Evolutionary conservation across 1,140 invertebrate genomes (phyloP).

Genomic region (Drosophila bifasciata): DNA sequence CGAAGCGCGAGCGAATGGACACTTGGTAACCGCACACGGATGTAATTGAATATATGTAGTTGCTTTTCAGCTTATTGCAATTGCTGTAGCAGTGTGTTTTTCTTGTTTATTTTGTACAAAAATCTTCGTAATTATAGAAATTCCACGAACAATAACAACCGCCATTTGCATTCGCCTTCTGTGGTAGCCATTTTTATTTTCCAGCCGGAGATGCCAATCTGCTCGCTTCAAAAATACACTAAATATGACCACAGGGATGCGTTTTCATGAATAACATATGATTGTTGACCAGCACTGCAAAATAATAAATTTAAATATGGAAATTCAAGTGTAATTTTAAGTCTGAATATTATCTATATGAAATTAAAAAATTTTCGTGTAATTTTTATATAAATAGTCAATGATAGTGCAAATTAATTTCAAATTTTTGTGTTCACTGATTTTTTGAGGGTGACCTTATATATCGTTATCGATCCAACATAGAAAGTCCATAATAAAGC

Average conservation of each 20-base stretch:
- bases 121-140: conserved; percentile 79
- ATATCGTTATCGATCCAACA: neutral
- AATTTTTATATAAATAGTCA: no score
- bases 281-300: no score
- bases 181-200: conserved; percentile 82
- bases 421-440: neutral
- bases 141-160: conserved; percentile 84
- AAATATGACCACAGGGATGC: conserved; percentile 27
- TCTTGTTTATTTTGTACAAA: conserved; percentile 81
- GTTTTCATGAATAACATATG: no score
- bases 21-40: conserved; percentile 46
- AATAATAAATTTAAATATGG: no score
- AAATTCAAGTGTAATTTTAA: no score
- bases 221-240: conserved; percentile 28
- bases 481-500: no score
- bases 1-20: conserved; percentile 22
- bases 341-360: no score
- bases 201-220: conserved; percentile 66
- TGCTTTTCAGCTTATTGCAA: conserved; percentile 58
- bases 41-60: conserved; percentile 43
- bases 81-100: conserved; percentile 59
- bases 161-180: conserved; percentile 75
- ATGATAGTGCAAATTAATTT: no score
- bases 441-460: no score
- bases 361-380: no score